phyloP scores from a whole-genome alignment of 2,113 vertebrate genomes.

The Tachycineta bicolor region DNA sequence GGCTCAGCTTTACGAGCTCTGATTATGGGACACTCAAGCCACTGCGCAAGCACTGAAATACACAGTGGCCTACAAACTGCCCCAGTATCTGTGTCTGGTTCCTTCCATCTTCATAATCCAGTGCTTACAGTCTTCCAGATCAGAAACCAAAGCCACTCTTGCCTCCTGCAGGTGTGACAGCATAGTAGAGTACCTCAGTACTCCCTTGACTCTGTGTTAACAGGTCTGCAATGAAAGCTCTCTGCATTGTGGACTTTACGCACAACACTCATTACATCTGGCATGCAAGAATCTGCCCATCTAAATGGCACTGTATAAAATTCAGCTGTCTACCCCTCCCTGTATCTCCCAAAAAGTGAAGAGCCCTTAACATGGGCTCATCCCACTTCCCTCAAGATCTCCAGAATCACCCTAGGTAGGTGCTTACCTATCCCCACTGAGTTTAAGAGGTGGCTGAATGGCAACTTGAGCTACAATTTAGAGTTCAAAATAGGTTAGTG shows the following conservation, averaged over 20 bases:
- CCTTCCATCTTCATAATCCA: neutral
- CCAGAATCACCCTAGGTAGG: neutral
- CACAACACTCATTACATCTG: neutral
- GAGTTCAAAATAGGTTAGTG: neutral
- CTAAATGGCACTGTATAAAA: neutral
- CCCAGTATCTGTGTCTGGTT: neutral
- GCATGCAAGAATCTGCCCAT: neutral
- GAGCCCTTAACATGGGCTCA: neutral
- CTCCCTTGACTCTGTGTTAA: neutral
- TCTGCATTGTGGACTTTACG: neutral
- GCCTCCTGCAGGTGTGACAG: neutral
- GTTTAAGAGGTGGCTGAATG: neutral
- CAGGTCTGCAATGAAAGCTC: neutral
- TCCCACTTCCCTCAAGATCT: neutral
- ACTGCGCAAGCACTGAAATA: neutral
- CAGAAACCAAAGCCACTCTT: neutral
- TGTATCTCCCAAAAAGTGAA: neutral
- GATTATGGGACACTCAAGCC: rapidly evolving
- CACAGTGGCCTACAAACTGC: neutral
- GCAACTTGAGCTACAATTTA: neutral
- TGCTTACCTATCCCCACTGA: neutral
- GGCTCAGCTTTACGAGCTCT: rapidly evolving
- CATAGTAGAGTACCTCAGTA: neutral
- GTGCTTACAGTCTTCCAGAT: neutral
- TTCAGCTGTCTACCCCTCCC: neutral